These are phyloP conservation scores for Sebastes hubbsi DNA, from an alignment of 2,797 vertebrate genomes.

Conservation along the genomic window DNA sequence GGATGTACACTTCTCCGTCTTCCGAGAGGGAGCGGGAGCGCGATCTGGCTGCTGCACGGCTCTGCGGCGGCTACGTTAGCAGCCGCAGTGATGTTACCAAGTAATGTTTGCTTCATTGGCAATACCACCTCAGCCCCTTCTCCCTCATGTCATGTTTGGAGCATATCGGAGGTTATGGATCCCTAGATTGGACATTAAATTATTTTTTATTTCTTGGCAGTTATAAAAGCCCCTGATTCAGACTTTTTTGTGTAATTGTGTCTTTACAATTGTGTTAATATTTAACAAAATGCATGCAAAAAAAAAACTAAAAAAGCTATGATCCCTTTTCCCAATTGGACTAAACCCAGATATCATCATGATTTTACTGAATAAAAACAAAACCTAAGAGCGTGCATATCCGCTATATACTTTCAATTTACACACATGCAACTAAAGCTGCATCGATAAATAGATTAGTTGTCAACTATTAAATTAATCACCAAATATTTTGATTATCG, in stretches of 20 bases:
- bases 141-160: not conserved
- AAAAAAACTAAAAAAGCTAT: not conserved
- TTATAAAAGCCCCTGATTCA: no score
- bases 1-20: slow-evolving; percentile 75
- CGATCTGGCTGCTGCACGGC: slow-evolving; percentile 29
- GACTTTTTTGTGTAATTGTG: not conserved
- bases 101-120: not conserved
- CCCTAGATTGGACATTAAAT: not conserved
- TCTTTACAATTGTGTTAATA: not conserved
- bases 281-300: not conserved
- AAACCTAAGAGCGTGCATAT: no score
- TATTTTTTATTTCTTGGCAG: not conserved
- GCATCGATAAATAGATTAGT: rapidly evolving
- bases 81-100: slow-evolving; percentile 7
- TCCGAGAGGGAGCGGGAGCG: slow-evolving; percentile 41
- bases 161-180: not conserved
- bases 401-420: no score
- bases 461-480: no score
- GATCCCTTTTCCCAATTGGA: not conserved
- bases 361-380: not conserved
- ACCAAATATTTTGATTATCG: rapidly evolving
- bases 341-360: not conserved
- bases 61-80: slow-evolving; percentile 33
- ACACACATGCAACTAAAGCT: no score
- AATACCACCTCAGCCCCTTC: not conserved